Evolutionary conservation across 2,888 invertebrate species (phyloP), one percentile per base, ranked within the genome.

Genomic region (Cataglyphis cursor): DNA sequence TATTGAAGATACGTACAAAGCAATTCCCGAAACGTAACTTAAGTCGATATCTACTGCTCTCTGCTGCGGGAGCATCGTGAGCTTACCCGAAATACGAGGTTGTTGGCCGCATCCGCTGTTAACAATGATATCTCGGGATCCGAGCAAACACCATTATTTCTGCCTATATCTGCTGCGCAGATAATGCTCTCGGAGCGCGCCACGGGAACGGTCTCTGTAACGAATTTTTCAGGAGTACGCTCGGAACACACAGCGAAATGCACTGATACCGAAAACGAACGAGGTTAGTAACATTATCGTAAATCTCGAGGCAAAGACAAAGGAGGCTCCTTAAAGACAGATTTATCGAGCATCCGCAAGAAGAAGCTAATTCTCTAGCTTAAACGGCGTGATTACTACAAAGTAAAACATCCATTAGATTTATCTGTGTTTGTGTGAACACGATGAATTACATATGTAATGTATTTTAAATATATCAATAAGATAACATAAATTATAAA

Each of bases 121-220:
- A 90, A 89, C 88, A 87, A 89, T 85, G 89, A 89, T 90, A 90
- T 89, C 90, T 85, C 84, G 76, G 85, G 83, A 87, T 86, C 88
- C 90, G 83, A 81, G 86, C 87, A 90, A 90, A 90, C 90, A 90
- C 87, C 89, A 90, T 90, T 90, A 90, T 88, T 90, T 90, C 87
- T 88, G 73, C 82, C 87, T 89, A 84, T 89, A 89, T 89, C 90
- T 89, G 48, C 48, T 44, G 68, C 66, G 70, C 72, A 85, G 89
- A 88, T 86, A 89, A 80, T 66, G 70, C 75, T 64, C 73, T 57
- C 51, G 64, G 74, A 72, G 66, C 76, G 72, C 21, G 57, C 57
- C 48, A 24, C 72, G 81, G 80, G 70, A 87, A 81, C 72, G 62
- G 70, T 73, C 81, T 83, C 59, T 80, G 72, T 85, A 90, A 88